These are phyloP conservation scores for Jaculus jaculus DNA, from an alignment of 2,113 vertebrate species.

Conservation along the genomic window DNA sequence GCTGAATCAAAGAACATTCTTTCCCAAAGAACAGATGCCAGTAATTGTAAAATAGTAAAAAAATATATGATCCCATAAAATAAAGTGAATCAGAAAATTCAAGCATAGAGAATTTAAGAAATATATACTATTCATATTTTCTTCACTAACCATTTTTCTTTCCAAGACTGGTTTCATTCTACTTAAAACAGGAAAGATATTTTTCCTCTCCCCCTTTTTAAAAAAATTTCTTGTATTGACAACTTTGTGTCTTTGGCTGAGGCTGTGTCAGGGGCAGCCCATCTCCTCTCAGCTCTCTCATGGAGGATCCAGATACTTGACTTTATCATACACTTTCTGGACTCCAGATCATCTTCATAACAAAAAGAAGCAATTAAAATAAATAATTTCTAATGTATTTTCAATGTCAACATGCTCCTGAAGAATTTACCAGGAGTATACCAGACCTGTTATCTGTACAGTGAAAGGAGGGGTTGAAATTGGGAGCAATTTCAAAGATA, in stretches of 20 bases:
- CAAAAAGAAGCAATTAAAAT: not conserved
- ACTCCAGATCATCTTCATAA: not conserved
- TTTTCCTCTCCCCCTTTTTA: not conserved
- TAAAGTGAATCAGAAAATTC: not conserved
- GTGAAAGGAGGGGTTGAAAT: conserved; percentile 39
- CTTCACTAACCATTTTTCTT: not conserved
- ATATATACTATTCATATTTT: not conserved
- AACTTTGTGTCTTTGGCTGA: not conserved
- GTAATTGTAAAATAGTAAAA: conserved; percentile 43
- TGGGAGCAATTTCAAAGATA: conserved; percentile 38
- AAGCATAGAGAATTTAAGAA: not conserved
- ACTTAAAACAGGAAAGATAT: not conserved
- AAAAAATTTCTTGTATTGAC: not conserved
- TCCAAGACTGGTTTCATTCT: not conserved
- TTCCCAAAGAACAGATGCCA: conserved; percentile 22
- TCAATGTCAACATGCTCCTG: not conserved
- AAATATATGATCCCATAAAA: conserved; percentile 30
- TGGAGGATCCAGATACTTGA: not conserved
- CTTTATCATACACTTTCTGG: not conserved
- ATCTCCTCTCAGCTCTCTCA: rapidly evolving
- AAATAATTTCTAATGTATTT: not conserved
- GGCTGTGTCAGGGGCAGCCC: not conserved
- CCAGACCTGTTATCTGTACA: conserved; percentile 4
- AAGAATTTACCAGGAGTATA: conserved; percentile 14
- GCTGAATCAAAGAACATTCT: conserved; percentile 15